Evolutionary conservation across 2,888 invertebrate species (phyloP).

Genomic region (Ligdia adustata): DNA sequence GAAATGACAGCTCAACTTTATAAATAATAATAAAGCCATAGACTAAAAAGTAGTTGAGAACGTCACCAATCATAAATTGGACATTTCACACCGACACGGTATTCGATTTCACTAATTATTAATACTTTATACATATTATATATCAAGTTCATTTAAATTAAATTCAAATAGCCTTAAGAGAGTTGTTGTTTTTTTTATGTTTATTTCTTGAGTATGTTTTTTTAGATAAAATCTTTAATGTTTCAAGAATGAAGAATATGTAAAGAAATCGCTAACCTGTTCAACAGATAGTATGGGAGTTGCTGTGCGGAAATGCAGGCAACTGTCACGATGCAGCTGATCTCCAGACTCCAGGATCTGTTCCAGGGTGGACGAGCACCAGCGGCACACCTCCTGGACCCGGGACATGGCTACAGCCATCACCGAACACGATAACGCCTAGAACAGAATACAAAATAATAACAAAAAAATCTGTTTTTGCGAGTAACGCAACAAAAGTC

Average conservation of each 20-base stretch:
- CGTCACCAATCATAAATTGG: constrained; percentile 10
- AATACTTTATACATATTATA: no score
- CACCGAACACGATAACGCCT: constrained; percentile 74
- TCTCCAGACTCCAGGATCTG: constrained; percentile 82
- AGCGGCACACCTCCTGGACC: constrained; percentile 78
- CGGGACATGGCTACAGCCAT: constrained; percentile 83
- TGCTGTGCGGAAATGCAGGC: constrained; percentile 75
- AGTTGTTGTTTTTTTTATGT: no score
- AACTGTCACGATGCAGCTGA: constrained; percentile 85
- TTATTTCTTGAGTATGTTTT: constrained; percentile 6
- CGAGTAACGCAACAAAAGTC: no score
- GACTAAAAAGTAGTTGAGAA: neutral
- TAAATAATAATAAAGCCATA: constrained; percentile 10
- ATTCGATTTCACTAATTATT: neutral
- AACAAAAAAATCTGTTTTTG: no score
- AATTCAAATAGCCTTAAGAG: constrained; percentile 7
- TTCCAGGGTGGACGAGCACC: constrained; percentile 82
- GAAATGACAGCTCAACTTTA: neutral
- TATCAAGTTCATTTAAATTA: constrained; percentile 15
- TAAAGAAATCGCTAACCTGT: constrained; percentile 66
- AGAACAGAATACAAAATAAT: no score
- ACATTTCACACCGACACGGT: constrained; percentile 7
- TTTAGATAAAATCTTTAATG: constrained; percentile 13
- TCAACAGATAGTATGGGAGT: constrained; percentile 52
- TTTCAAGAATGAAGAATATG: no score